These are phyloP conservation scores for Tribolium madens DNA, from an alignment of 1,140 invertebrate species.

Conservation along the genomic window DNA sequence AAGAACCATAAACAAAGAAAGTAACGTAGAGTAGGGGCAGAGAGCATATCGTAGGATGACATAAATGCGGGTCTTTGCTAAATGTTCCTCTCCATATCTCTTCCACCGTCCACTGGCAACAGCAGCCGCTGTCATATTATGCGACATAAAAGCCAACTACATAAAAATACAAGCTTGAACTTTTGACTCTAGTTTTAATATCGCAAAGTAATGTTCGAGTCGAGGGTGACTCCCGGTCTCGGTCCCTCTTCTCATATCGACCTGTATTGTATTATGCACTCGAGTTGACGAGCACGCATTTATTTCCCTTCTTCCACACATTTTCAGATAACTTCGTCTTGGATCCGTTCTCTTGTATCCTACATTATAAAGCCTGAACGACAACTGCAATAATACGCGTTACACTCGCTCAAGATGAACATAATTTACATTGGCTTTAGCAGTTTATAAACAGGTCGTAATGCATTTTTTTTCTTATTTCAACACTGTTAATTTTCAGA, in stretches of 20 bases:
- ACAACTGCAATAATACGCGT: conserved; percentile 12
- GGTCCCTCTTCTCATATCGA: conserved; percentile 38
- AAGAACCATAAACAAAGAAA: conserved; percentile 38
- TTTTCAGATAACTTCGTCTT: conserved; percentile 12
- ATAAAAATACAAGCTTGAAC: conserved; percentile 42
- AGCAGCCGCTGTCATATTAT: conserved; percentile 38
- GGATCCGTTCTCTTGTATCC: background rate
- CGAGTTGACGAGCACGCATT: conserved; percentile 42
- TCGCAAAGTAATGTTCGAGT: conserved; percentile 43
- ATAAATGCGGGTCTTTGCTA: conserved; percentile 42
- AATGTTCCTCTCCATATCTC: conserved; percentile 40
- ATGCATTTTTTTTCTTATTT: background rate
- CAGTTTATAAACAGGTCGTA: background rate
- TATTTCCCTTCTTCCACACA: conserved; percentile 35
- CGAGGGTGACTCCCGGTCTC: conserved; percentile 24
- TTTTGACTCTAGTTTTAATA: conserved; percentile 40
- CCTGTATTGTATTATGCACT: conserved; percentile 46
- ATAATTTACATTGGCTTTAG: background rate
- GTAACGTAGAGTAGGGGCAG: conserved; percentile 26
- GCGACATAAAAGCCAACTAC: conserved; percentile 34
- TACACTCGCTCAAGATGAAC: background rate
- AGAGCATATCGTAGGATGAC: conserved; percentile 35
- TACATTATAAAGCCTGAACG: background rate
- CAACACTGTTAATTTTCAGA: background rate
- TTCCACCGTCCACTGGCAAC: conserved; percentile 36